phyloP scores from a whole-genome alignment of 2,797 vertebrate species.

The Sebastes hubbsi region DNA sequence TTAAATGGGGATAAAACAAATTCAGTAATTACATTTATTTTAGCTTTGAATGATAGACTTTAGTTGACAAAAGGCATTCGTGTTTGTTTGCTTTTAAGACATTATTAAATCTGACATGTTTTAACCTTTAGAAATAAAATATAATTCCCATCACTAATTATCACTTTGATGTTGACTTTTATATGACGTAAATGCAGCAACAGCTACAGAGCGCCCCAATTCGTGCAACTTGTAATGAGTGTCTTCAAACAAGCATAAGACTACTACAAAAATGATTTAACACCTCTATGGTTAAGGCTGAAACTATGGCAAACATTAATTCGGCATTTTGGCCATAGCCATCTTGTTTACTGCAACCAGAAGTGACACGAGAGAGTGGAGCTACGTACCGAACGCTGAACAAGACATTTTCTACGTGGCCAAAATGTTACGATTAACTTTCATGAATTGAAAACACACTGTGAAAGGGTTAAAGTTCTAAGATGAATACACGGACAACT shows the following conservation, averaged over 20 bases:
- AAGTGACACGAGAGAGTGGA: too few relatives aligned
- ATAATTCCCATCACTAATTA: too few relatives aligned
- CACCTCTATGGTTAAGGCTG: neutral
- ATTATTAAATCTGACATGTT: neutral
- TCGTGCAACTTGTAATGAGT: neutral
- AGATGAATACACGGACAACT: too few relatives aligned
- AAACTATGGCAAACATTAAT: neutral
- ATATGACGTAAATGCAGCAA: neutral
- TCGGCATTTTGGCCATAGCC: too few relatives aligned
- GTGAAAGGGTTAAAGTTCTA: too few relatives aligned
- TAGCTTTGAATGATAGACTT: neutral
- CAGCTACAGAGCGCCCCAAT: neutral
- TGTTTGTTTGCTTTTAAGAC: neutral
- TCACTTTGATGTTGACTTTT: neutral
- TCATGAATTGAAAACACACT: too few relatives aligned
- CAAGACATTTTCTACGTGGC: too few relatives aligned
- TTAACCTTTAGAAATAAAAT: neutral
- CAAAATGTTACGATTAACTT: too few relatives aligned
- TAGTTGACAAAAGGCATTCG: neutral
- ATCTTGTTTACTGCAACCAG: too few relatives aligned
- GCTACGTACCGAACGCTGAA: too few relatives aligned
- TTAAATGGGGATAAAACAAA: neutral
- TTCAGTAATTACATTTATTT: neutral
- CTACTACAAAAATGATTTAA: neutral
- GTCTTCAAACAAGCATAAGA: neutral